Base-by-base conservation (phyloP, 1,140 invertebrate genomes). In the Araneus ventricosus region DNA sequence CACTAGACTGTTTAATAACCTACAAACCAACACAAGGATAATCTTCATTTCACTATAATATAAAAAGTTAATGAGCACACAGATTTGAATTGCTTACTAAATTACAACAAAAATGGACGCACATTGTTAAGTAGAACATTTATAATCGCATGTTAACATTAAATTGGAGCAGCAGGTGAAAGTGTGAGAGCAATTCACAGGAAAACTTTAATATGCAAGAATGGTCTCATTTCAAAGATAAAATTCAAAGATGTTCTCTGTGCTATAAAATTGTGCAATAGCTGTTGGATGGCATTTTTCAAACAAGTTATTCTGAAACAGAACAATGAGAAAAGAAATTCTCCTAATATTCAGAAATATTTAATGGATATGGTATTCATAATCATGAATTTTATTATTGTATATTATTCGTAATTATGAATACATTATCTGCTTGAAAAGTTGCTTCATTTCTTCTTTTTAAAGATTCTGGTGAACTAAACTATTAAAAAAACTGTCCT, bases 261-360 rank as follows among this genome's bases (percentile, higher is more conserved):
- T 75, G 20, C 14, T 34, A 8, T 75, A 75, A 75, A 75, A 75
- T 75, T 75, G 70, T 75, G 70, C 70, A 34, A 75, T 37, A 75
- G 14, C 30, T 75, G 70, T 37, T 75, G 70, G 70, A 75, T 75
- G 70, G 70, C 70, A 22, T 75, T 67, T 67, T 67, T 30, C n/a
- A 67, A 67, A 67, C 14, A 67, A 67, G 27, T 67, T 27, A 27
- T 67, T 67, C n/a, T n/a, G 24, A 7, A 67, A 20, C 10, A 67
- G 8, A 24, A 27, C n/a, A 67, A 52, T 67, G 27, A 67, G 27
- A 30, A 67, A 61, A 14, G 27, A n/a, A 30, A 67, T 67, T n/a
- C 2, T 17, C 63, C 45, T 17, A 67, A n/a, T 14, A 8, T 3
- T 67, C 6, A 52, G 10, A 30, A 67, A 67, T n/a, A n/a, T n/a